Evolutionary conservation across 1,140 invertebrate species (phyloP).

Genomic region (Drosophila setifemur): DNA sequence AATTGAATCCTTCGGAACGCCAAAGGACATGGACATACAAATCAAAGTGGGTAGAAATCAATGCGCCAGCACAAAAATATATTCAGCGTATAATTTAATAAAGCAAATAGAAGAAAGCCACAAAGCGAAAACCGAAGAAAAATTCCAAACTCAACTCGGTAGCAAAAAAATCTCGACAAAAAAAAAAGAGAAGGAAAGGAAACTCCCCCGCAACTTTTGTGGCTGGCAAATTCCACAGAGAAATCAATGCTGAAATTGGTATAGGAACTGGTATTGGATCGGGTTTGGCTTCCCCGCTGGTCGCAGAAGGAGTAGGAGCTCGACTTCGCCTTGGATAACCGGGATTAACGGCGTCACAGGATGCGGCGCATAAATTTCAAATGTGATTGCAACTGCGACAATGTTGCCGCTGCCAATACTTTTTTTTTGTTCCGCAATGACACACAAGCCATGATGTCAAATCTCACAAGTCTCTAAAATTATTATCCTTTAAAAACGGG

Average conservation of each 20-base stretch:
- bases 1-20: too few species aligned
- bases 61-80: conserved; percentile 76
- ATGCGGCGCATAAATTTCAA: conserved; percentile 66
- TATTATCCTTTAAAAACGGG: too few species aligned
- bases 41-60: conserved; percentile 76
- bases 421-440: background rate
- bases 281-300: background rate
- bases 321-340: conserved; percentile 1
- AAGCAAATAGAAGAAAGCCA: conserved; percentile 71
- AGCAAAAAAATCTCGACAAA: background rate
- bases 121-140: conserved; percentile 23
- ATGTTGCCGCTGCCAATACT: conserved; percentile 39
- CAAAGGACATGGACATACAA: conserved; percentile 76
- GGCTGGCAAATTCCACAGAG: conserved; percentile 57
- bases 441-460: too few species aligned
- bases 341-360: conserved; percentile 65
- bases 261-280: conserved; percentile 25
- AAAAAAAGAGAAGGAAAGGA: background rate
- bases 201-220: conserved; percentile 30
- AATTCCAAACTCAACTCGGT: conserved; percentile 11
- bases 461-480: too few species aligned
- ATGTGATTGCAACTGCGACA: conserved; percentile 56
- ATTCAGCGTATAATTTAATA: conserved; percentile 82
- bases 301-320: background rate
- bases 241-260: conserved; percentile 59